A percentile compares a stretch with the other conserved stretches of the same genome.
Evolutionary conservation across 2,113 vertebrate genomes (phyloP).

Genomic region (Cygnus buccinator): DNA sequence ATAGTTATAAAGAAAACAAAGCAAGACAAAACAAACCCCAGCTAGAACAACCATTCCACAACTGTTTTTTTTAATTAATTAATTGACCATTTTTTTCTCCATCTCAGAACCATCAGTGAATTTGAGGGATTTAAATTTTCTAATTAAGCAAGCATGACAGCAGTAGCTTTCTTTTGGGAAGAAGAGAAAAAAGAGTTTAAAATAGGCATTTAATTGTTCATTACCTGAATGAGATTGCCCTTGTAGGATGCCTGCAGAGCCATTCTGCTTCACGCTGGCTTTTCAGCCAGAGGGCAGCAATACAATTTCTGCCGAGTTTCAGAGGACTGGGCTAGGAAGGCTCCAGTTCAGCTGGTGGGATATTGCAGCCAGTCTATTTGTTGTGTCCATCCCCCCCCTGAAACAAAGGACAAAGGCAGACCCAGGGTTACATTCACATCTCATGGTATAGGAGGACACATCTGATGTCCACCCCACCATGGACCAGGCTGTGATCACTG

Average conservation of each 20-base stretch:
- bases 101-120: background rate
- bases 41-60: rapidly evolving
- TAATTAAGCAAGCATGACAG: background rate
- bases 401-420: background rate
- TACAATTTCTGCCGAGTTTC: background rate
- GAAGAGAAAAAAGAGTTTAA: background rate
- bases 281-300: background rate
- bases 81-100: background rate
- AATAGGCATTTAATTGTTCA: background rate
- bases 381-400: background rate
- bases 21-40: background rate
- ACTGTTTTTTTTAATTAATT: background rate
- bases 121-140: background rate
- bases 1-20: background rate
- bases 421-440: background rate
- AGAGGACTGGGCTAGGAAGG: background rate
- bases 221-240: background rate
- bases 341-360: background rate
- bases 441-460: too few relatives aligned
- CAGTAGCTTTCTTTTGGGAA: background rate
- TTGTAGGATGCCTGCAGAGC: background rate
- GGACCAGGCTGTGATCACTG: background rate
- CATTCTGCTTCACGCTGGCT: background rate
- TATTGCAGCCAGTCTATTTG: background rate
- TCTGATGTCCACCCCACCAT: background rate